These are phyloP conservation scores for Bombus waltoni DNA, from an alignment of 1,140 invertebrate genomes.

Conservation along the genomic window DNA sequence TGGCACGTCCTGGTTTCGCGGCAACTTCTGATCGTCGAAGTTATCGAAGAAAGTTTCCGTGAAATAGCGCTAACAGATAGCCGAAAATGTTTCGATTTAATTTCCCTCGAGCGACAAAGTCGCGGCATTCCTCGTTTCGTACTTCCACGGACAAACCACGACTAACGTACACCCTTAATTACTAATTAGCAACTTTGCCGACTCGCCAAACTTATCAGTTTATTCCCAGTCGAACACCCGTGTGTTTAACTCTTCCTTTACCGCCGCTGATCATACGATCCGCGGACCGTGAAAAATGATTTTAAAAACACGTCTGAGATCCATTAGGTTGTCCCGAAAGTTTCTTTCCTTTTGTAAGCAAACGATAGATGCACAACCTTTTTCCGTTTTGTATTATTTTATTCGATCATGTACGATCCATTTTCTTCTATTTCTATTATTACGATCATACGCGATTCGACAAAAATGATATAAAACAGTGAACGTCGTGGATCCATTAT, in stretches of 20 bases:
- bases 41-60: neutral
- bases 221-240: neutral
- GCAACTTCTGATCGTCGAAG: neutral
- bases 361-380: too few species aligned
- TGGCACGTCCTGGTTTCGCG: neutral
- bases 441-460: too few species aligned
- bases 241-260: too few species aligned
- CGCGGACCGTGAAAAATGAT: neutral
- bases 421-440: too few species aligned
- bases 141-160: neutral
- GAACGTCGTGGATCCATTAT: too few species aligned
- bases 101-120: slow-evolving; percentile 18
- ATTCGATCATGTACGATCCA: too few species aligned
- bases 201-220: neutral
- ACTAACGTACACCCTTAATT: slow-evolving; percentile 10
- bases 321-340: too few species aligned
- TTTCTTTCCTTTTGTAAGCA: too few species aligned
- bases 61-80: slow-evolving; percentile 6
- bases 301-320: neutral
- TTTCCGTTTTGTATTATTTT: too few species aligned
- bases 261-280: too few species aligned
- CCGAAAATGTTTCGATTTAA: slow-evolving; percentile 10
- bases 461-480: too few species aligned
- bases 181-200: slow-evolving; percentile 12
- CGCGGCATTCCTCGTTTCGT: too few species aligned